Conservation (phyloP, 2,113 vertebrate genomes). For the Chauna torquata region DNA sequence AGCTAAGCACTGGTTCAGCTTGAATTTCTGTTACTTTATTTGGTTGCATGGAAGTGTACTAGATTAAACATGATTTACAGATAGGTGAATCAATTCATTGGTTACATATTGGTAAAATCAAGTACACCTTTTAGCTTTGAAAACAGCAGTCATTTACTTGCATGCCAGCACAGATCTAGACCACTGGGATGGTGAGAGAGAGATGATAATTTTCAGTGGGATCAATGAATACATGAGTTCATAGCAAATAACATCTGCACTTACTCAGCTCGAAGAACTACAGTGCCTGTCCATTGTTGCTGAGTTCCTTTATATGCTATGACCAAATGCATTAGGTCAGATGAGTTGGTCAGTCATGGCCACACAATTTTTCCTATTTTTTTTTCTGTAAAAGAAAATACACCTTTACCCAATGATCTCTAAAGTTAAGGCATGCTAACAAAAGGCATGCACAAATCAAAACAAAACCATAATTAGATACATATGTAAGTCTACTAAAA, state of each 20-base stretch:
- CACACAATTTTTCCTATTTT: fast-evolving
- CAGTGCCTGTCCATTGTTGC: not conserved
- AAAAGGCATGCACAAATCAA: too few species aligned
- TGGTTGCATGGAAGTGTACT: not conserved
- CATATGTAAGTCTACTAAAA: not conserved
- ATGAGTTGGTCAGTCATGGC: not conserved
- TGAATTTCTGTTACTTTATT: not conserved
- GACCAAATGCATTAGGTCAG: not conserved
- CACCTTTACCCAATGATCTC: not conserved
- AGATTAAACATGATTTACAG: too few species aligned
- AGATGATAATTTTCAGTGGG: not conserved
- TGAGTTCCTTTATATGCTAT: not conserved
- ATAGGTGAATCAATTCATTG: not conserved
- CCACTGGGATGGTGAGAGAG: not conserved
- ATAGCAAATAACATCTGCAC: not conserved
- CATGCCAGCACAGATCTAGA: not conserved
- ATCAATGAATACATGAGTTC: not conserved
- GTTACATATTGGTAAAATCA: not conserved
- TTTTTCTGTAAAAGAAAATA: not conserved
- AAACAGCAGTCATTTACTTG: not conserved
- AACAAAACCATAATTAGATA: not conserved
- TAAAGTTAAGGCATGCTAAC: not conserved
- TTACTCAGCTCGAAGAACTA: not conserved
- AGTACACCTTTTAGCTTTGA: not conserved
- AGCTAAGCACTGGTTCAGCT: not conserved